Evolutionary conservation across 2,797 vertebrate genomes (phyloP), one percentile per base, ranked within the genome.

Genomic region (Acestrorhynchus altus): DNA sequence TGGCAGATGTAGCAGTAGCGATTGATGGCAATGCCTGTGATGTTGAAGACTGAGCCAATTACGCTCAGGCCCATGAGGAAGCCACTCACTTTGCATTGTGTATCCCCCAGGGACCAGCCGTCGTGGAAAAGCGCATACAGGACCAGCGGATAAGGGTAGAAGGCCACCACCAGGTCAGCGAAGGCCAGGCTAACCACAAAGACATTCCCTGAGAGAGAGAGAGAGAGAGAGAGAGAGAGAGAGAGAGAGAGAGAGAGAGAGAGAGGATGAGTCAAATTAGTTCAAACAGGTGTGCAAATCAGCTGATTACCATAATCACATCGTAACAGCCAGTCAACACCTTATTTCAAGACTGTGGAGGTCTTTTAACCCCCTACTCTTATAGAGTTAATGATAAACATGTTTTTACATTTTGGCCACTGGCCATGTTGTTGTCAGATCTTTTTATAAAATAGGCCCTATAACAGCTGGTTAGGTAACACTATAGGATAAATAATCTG

Each of bases 1-100:
- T 95, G 95, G 77, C 94, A 95, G 88, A 95, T 94, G 84, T 95
- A 95, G 91, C 93, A 95, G 86, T 95, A 95, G 79, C 94, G 91
- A 91, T 95, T 95, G 70, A 95, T 89, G 13, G 95, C 94, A 11
- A 95, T 95, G 31, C 90, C 94, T 0, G 94, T 94, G 86, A 95
- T 95, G 91, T 95, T 95, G 87, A 95, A 95, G 78, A 95, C 94
- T 60, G 94, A 95, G 15, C 94, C 93, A 9, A 95, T 95, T 69
- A 95, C 94, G 28, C 95, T 95, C 77, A 95, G 90, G 11, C 94
- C 94, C 94, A 95, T 95, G 1, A 95, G 89, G 81, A 94, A 94
- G 51, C 95, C 94, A 12, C 94, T 95, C 87, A 94, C 89, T 90
- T 92, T 93, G 90, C 93, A 94, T 68, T 94, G 93, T 0, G 88